Evolutionary conservation across 2,888 invertebrate species (phyloP).

Genomic region (Synergus umbraculus): DNA sequence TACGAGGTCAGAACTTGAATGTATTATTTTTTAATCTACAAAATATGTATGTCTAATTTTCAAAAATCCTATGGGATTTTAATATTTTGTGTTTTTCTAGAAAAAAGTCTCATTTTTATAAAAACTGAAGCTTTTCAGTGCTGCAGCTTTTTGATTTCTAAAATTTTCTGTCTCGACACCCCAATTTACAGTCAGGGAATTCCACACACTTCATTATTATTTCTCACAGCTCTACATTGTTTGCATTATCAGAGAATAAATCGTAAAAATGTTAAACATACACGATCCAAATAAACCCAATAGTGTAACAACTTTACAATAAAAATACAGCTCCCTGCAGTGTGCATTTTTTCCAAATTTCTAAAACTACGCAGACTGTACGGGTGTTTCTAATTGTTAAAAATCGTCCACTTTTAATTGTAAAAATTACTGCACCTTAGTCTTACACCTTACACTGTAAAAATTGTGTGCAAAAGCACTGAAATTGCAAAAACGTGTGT

Average conservation of each 20-base stretch:
- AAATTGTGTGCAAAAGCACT: conserved; percentile 37
- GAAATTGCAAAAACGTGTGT: conserved; percentile 38
- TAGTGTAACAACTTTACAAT: conserved; percentile 12
- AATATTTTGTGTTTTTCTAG: no score
- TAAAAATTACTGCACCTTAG: conserved; percentile 31
- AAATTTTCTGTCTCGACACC: no score
- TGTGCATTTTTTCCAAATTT: background rate
- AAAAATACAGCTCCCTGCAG: conserved; percentile 20
- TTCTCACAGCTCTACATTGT: conserved; percentile 19
- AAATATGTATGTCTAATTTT: no score
- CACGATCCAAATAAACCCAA: conserved; percentile 9
- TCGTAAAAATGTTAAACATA: conserved; percentile 20
- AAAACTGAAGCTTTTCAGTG: no score
- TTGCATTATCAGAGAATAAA: conserved; percentile 19
- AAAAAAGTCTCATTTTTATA: no score
- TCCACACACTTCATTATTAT: conserved; percentile 23
- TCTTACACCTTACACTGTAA: conserved; percentile 29
- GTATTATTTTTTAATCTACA: no score
- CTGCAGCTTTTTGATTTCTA: no score
- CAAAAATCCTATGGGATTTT: no score
- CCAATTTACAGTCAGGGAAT: background rate
- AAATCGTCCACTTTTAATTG: conserved; percentile 12
- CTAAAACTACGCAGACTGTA: conserved; percentile 14
- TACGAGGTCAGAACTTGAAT: no score
- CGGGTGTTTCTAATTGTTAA: conserved; percentile 5